Percentiles rank a stretch among this genome's conserved stretches.
Conservation (phyloP, 2,113 vertebrate genomes). For the Vidua chalybeata region DNA sequence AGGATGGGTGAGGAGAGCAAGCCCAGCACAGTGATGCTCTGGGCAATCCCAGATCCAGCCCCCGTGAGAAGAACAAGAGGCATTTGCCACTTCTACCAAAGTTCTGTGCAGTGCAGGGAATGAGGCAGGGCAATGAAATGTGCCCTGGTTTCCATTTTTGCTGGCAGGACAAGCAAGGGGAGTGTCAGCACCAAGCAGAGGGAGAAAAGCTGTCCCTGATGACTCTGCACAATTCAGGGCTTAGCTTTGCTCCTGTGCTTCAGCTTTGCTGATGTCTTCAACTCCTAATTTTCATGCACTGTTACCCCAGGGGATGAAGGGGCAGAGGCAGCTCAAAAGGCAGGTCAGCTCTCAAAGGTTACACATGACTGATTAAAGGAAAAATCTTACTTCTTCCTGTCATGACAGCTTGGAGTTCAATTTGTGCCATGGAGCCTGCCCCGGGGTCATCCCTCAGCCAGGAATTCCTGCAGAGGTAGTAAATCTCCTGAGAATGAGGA, state of each 20-base stretch:
- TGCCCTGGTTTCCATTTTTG: not conserved
- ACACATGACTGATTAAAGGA: not conserved
- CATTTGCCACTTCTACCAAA: not conserved
- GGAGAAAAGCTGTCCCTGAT: not conserved
- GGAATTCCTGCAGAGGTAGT: not conserved
- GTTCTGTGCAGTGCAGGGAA: not conserved
- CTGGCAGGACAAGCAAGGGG: not conserved
- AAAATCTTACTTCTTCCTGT: not conserved
- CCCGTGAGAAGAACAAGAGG: not conserved
- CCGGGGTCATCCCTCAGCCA: not conserved
- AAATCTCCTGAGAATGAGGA: not conserved
- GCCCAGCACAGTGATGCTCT: fast-evolving
- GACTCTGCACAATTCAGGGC: not conserved
- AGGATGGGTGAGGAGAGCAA: not conserved
- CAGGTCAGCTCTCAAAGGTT: not conserved
- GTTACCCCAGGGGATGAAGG: not conserved
- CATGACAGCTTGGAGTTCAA: not conserved
- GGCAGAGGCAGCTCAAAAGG: not conserved
- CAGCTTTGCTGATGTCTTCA: not conserved
- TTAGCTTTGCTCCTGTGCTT: not conserved
- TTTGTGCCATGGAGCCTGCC: not conserved
- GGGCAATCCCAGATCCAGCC: not conserved
- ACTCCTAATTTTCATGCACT: not conserved
- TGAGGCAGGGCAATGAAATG: not conserved
- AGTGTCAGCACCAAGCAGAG: not conserved